Evolutionary conservation across 2,888 invertebrate genomes (phyloP), one percentile per base, ranked within the genome.

Genomic region (Iselma pallidipennis): DNA sequence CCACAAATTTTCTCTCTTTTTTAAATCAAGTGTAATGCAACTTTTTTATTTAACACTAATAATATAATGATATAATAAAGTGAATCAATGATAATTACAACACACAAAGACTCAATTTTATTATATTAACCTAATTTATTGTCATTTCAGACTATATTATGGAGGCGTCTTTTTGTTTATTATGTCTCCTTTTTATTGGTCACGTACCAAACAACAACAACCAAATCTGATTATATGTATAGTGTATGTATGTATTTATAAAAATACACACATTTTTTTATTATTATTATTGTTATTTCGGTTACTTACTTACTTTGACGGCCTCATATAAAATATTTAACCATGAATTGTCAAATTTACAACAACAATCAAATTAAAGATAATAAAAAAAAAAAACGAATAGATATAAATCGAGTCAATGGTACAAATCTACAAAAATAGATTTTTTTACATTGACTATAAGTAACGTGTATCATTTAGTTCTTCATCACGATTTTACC

Each of bases 51-150:
- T 25, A 50, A 50, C 26, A 29, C 4, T 29, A 29, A 26, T 26
- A 28, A 25, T 29, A 37, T 16, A 2, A 37, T 16, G 16, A 37
- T n/a, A 37, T 37, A 33, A 33, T 5, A 26, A 31, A 33, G 14
- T 33, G 33, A 33, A 33, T 33, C 14, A 33, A 37, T 37, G 16
- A 16, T 37, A 37, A 37, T 37, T 37, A 37, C n/a, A n/a, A n/a
- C 6, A 37, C 37, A 16, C 5, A 37, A 0, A 37, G 7, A 37
- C 16, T 16, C 37, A 37, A 37, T 37, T 37, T 37, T 37, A 37
- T 37, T 37, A 37, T 29, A 50, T 50, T 50, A 50, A 50, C 50
- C 50, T 19, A 50, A 25, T 50, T 50, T 25, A 50, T 28, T 50
- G 16, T 50, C 50, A 49, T 23, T 50, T 50, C 16, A 4, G 28